Percentiles rank a stretch among this genome's conserved stretches.
phyloP scores from a whole-genome alignment of 2,888 invertebrate species.

The Drosophila bunnanda region DNA sequence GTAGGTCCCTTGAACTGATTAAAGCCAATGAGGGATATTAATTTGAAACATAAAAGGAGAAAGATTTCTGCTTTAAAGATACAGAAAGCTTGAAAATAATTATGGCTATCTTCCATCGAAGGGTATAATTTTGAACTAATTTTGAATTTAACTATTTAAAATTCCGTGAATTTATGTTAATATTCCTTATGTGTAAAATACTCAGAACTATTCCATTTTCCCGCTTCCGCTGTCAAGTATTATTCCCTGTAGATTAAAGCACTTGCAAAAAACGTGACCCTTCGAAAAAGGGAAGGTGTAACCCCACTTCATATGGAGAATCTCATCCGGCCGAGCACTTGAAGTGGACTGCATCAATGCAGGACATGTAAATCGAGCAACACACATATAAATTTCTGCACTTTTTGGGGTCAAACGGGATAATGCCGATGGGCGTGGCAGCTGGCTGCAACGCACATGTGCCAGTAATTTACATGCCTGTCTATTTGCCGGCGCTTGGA shows the following conservation, averaged over 20 bases:
- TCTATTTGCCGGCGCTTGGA: conserved; percentile 60
- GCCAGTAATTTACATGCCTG: conserved; percentile 63
- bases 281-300: neutral
- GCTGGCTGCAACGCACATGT: conserved; percentile 45
- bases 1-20: no score
- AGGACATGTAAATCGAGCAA: conserved; percentile 25
- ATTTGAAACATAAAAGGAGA: neutral
- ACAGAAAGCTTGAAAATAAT: no score
- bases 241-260: conserved; percentile 13
- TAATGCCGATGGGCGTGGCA: conserved; percentile 56
- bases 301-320: neutral
- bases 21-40: neutral
- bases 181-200: no score
- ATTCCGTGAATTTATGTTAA: no score
- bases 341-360: conserved; percentile 36
- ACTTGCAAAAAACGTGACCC: neutral
- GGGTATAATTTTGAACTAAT: neutral
- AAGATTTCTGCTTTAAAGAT: neutral
- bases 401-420: conserved; percentile 47
- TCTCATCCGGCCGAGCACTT: conserved; percentile 5
- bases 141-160: neutral
- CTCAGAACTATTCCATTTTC: no score
- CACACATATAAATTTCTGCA: conserved; percentile 35
- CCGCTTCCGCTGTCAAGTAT: neutral
- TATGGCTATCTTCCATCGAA: no score